phyloP scores from a whole-genome alignment of 2,888 invertebrate species.

The Conchocele bisecta region DNA sequence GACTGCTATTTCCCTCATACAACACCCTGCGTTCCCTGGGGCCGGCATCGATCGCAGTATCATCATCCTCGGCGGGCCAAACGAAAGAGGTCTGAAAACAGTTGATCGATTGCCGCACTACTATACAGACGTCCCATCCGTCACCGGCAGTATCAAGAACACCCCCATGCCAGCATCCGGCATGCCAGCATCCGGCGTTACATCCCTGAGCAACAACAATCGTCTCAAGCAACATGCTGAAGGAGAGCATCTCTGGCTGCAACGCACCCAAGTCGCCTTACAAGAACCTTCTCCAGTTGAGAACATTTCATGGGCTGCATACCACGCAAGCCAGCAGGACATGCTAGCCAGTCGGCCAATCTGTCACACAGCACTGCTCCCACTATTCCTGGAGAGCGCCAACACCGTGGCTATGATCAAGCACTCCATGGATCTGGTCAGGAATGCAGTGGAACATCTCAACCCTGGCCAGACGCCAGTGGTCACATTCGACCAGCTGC shows the following conservation, averaged over 20 bases:
- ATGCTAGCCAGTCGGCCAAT: too few species aligned
- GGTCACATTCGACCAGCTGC: slow-evolving; percentile 65
- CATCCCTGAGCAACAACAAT: too few species aligned
- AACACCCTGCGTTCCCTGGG: slow-evolving; percentile 22
- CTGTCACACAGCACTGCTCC: slow-evolving; percentile 52
- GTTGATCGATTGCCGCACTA: neutral
- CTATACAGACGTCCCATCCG: slow-evolving; percentile 4
- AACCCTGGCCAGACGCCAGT: slow-evolving; percentile 71
- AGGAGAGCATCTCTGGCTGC: too few species aligned
- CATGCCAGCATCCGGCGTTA: too few species aligned
- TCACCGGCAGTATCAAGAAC: neutral
- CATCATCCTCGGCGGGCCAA: too few species aligned
- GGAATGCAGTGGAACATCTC: slow-evolving; percentile 39
- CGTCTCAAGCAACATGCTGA: too few species aligned
- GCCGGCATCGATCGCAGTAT: neutral
- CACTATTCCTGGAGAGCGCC: slow-evolving; percentile 58
- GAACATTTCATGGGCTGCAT: slow-evolving; percentile 37
- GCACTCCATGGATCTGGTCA: slow-evolving; percentile 58
- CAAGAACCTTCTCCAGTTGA: too few species aligned
- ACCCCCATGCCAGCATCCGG: neutral
- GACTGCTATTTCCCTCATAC: slow-evolving; percentile 46
- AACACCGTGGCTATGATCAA: slow-evolving; percentile 60
- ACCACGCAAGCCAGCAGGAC: slow-evolving; percentile 19
- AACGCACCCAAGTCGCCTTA: too few species aligned
- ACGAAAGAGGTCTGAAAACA: neutral